phyloP scores from a whole-genome alignment of 2,113 vertebrate species.

The Neotragus moschatus region DNA sequence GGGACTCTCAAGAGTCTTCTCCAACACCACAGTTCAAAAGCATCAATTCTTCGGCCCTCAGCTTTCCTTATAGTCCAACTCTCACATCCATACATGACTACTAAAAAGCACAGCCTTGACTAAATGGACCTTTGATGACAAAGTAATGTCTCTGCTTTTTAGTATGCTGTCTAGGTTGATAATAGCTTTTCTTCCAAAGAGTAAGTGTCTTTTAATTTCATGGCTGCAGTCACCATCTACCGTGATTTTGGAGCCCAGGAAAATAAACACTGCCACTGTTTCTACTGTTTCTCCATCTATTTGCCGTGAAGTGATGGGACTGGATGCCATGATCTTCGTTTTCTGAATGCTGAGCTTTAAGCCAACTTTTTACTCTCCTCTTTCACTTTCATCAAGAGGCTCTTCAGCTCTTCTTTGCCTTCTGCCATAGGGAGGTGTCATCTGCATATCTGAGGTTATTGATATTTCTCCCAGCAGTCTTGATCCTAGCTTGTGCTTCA shows the following conservation, averaged over 20 bases:
- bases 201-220: not conserved
- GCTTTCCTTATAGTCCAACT: not conserved
- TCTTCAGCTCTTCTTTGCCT: not conserved
- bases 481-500: not conserved
- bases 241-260: not conserved
- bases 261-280: not conserved
- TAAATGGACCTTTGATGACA: not conserved
- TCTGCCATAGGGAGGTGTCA: not conserved
- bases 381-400: not conserved
- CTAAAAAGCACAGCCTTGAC: not conserved
- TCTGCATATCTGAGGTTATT: not conserved
- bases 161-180: not conserved
- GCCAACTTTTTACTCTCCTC: not conserved
- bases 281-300: not conserved
- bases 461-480: not conserved
- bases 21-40: not conserved
- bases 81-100: not conserved
- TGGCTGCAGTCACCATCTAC: not conserved
- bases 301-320: not conserved
- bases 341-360: not conserved
- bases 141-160: not conserved
- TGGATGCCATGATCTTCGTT: not conserved
- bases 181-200: not conserved
- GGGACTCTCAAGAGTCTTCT: not conserved
- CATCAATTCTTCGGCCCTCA: not conserved